Evolutionary conservation across 1,140 invertebrate species (phyloP).

Genomic region (Drosophila saltans): DNA sequence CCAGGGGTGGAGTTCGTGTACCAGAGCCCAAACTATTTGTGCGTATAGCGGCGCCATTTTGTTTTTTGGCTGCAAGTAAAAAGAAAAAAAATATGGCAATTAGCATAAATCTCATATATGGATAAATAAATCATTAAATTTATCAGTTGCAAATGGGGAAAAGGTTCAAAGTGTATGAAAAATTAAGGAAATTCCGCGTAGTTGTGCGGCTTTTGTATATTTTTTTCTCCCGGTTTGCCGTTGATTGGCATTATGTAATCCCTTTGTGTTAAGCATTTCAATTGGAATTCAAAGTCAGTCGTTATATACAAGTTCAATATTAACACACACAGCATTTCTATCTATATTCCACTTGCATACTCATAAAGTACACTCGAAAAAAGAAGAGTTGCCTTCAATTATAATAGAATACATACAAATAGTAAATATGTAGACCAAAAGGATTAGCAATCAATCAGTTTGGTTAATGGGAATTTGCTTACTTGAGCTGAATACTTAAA

Average conservation of each 20-base stretch:
- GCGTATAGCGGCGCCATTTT: slow-evolving; percentile 94
- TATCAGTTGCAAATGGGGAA: not conserved
- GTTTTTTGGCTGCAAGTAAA: slow-evolving; percentile 92
- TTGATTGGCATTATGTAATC: not conserved
- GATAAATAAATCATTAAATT: not conserved
- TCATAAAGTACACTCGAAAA: slow-evolving; percentile 24
- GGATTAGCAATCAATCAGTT: too few relatives aligned
- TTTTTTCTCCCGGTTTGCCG: too few relatives aligned
- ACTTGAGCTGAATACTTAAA: too few relatives aligned
- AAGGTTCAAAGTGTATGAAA: not conserved
- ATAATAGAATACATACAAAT: too few relatives aligned
- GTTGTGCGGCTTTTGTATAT: not conserved
- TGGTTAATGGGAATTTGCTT: too few relatives aligned
- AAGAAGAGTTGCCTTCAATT: not conserved
- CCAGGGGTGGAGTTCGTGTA: slow-evolving; percentile 90
- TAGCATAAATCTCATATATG: slow-evolving; percentile 22
- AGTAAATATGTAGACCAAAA: too few relatives aligned
- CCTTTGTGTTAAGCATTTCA: not conserved
- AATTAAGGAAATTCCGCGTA: not conserved
- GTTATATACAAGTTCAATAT: not conserved
- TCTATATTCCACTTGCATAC: not conserved
- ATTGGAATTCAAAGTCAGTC: not conserved
- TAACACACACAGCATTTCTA: not conserved
- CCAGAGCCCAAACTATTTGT: slow-evolving; percentile 93
- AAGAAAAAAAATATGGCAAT: slow-evolving; percentile 23